phyloP scores from a whole-genome alignment of 2,888 invertebrate genomes.

The Hemicrepidius hirtus region DNA sequence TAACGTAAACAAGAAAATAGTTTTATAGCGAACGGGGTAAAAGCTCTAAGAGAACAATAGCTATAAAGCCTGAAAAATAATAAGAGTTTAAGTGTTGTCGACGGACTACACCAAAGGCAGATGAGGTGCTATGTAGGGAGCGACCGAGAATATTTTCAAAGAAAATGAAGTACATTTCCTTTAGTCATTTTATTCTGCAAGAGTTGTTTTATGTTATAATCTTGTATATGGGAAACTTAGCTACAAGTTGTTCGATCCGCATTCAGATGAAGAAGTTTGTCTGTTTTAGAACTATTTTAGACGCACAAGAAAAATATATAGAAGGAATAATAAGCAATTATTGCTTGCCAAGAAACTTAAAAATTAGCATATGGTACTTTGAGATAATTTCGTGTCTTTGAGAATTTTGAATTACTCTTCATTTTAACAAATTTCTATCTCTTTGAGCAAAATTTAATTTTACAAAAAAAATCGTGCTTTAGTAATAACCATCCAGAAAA shows the following conservation, averaged over 20 bases:
- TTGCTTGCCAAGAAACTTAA: too few species aligned
- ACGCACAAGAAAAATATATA: too few species aligned
- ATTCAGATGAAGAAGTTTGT: background rate
- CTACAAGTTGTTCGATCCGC: constrained; percentile 6
- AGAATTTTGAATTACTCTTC: too few species aligned
- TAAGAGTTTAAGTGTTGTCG: constrained; percentile 33
- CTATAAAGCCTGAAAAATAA: constrained; percentile 35
- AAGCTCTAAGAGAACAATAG: constrained; percentile 30
- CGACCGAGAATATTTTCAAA: constrained; percentile 20
- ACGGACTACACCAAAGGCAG: constrained; percentile 12
- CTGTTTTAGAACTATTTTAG: too few species aligned
- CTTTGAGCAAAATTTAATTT: too few species aligned
- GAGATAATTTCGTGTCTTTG: too few species aligned
- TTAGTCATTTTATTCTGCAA: constrained; percentile 21
- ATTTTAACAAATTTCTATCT: too few species aligned
- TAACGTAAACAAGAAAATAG: constrained; percentile 38
- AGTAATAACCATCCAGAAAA: too few species aligned
- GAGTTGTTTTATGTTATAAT: constrained; percentile 21
- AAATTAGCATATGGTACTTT: too few species aligned
- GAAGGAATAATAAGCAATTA: too few species aligned
- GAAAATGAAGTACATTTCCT: constrained; percentile 36
- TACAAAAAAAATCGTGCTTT: too few species aligned
- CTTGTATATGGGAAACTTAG: constrained; percentile 5
- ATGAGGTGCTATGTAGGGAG: constrained; percentile 29
- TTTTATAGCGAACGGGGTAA: constrained; percentile 34